Conservation (phyloP, 2,797 vertebrate genomes). For the Pseudopleuronectes americanus region DNA sequence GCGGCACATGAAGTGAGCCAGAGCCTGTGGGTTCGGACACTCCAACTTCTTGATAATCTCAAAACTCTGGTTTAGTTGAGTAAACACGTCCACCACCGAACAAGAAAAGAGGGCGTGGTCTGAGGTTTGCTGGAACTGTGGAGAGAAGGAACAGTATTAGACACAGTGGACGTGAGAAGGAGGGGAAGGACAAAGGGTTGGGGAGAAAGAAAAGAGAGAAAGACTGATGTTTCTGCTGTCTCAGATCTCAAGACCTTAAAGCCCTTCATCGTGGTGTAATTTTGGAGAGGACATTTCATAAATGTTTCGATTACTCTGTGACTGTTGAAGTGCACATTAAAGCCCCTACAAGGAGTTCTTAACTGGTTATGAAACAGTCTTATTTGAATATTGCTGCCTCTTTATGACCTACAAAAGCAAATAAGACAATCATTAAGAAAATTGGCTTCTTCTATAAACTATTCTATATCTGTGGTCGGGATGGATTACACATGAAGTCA, state of each 20-base stretch:
- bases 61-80: constrained; percentile 98
- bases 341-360: too few species aligned
- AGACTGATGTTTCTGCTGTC: neutral
- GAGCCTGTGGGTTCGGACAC: constrained; percentile 97
- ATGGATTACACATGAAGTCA: too few species aligned
- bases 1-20: constrained; percentile 98
- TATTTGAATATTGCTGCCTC: too few species aligned
- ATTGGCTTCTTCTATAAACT: too few species aligned
- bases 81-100: constrained; percentile 98
- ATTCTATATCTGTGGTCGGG: too few species aligned
- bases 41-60: constrained; percentile 99
- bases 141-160: neutral
- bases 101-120: constrained; percentile 98
- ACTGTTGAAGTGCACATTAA: constrained; percentile 1
- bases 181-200: neutral
- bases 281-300: constrained; percentile 1
- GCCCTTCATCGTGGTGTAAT: neutral
- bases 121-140: constrained; percentile 96
- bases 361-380: too few species aligned
- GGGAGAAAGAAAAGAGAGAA: neutral
- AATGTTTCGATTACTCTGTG: neutral
- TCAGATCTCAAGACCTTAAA: neutral
- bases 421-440: too few species aligned
- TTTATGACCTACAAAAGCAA: too few species aligned
- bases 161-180: neutral